Conservation (phyloP, 1,140 invertebrate genomes). For the Neodiprion lecontei region DNA sequence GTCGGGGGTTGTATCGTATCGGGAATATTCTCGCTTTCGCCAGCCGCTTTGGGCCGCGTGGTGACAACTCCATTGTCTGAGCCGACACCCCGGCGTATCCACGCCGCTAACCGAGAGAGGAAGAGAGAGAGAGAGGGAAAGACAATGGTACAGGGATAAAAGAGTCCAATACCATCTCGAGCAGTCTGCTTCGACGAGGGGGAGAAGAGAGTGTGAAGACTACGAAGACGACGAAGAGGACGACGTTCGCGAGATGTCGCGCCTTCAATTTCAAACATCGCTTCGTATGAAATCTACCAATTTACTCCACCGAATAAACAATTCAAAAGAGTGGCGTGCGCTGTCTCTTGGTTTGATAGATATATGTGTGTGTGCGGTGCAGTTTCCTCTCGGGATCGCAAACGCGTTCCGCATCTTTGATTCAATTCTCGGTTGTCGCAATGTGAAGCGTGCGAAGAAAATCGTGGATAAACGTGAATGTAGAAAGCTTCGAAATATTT, state of each 20-base stretch:
- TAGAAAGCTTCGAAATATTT: too few species aligned
- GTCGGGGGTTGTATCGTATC: not conserved
- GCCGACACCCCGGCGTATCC: slow-evolving; percentile 23
- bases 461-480: too few species aligned
- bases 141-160: slow-evolving; percentile 31
- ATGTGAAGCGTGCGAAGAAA: too few species aligned
- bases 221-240: not conserved
- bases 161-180: slow-evolving; percentile 26
- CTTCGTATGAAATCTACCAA: not conserved
- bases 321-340: too few species aligned
- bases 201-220: not conserved
- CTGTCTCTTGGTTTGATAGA: too few species aligned
- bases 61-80: slow-evolving; percentile 35
- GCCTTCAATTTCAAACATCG: not conserved
- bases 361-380: too few species aligned
- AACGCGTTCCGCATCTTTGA: too few species aligned
- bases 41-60: slow-evolving; percentile 15
- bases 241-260: not conserved
- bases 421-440: too few species aligned
- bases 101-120: slow-evolving; percentile 23
- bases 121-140: not conserved
- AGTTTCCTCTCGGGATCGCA: too few species aligned
- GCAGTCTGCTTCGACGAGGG: not conserved
- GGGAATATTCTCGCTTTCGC: slow-evolving; percentile 27
- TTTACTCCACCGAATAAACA: too few species aligned